Conservation (phyloP, 92 coral and sea anemone species). For the Porites cylindrica region DNA sequence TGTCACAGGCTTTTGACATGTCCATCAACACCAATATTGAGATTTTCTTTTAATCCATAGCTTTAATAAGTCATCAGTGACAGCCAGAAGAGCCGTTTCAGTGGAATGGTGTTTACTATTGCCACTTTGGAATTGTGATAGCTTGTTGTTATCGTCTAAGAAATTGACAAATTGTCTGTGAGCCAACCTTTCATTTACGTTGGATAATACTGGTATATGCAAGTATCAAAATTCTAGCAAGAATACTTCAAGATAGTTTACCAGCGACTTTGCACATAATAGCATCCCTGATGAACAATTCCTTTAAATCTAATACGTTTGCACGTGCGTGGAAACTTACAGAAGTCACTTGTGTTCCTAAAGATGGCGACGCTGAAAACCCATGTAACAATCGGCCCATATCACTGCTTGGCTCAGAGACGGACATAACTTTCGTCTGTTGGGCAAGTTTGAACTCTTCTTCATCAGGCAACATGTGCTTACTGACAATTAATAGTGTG, state of each 20-base stretch:
- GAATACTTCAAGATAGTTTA: not conserved
- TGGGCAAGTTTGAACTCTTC: too few species aligned
- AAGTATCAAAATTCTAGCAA: not conserved
- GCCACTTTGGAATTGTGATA: too few species aligned
- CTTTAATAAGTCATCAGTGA: conserved; percentile 53
- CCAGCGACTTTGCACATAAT: conserved; percentile 4
- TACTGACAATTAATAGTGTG: not conserved
- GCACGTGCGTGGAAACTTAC: not conserved
- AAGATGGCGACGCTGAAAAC: conserved; percentile 28
- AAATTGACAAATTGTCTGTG: too few species aligned
- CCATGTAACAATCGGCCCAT: conserved; percentile 53
- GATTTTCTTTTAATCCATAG: too few species aligned
- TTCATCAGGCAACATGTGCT: too few species aligned
- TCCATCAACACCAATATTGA: too few species aligned
- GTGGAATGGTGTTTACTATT: conserved; percentile 26
- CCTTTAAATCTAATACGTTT: conserved; percentile 2
- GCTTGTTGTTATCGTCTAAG: too few species aligned
- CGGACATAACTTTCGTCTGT: too few species aligned
- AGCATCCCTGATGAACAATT: conserved; percentile 29
- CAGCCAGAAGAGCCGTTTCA: conserved; percentile 47
- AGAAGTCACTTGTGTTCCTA: conserved; percentile 39
- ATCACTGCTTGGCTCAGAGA: not conserved
- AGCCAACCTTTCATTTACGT: too few species aligned
- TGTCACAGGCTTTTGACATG: too few species aligned
- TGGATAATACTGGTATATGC: conserved; percentile 17